A percentile compares a stretch with the other conserved stretches of the same genome.
Conservation (phyloP, 2,113 vertebrate species). For the Macrotis lagotis region DNA sequence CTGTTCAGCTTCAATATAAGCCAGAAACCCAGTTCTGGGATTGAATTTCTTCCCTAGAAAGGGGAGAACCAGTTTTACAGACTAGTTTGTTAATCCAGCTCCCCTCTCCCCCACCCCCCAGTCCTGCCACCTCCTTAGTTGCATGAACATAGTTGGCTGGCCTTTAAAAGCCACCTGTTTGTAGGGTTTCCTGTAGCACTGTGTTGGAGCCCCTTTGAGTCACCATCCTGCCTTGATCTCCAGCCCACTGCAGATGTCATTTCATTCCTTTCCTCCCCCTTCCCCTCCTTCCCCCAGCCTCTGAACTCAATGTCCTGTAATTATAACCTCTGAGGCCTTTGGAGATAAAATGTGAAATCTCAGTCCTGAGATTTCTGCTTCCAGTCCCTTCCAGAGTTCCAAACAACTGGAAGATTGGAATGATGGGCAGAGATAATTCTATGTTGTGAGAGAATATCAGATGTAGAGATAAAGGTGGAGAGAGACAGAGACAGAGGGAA, state of each 20-base stretch:
- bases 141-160: not conserved
- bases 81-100: not conserved
- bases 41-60: conserved; percentile 2
- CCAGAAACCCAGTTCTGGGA: not conserved
- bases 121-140: not conserved
- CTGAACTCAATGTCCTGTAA: not conserved
- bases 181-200: not conserved
- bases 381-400: not conserved
- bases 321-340: not conserved
- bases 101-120: not conserved
- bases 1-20: not conserved
- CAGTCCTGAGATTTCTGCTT: not conserved
- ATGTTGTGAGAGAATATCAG: not conserved
- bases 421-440: not conserved
- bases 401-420: not conserved
- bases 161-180: not conserved
- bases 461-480: not conserved
- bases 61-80: not conserved
- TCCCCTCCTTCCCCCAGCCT: not conserved
- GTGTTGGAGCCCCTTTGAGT: not conserved
- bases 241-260: not conserved
- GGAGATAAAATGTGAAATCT: not conserved
- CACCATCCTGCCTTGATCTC: not conserved
- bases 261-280: not conserved
- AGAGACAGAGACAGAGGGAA: not conserved